Evolutionary conservation across 2,113 vertebrate genomes (phyloP), one percentile per base, ranked within the genome.

Genomic region (Atractosteus spatula): DNA sequence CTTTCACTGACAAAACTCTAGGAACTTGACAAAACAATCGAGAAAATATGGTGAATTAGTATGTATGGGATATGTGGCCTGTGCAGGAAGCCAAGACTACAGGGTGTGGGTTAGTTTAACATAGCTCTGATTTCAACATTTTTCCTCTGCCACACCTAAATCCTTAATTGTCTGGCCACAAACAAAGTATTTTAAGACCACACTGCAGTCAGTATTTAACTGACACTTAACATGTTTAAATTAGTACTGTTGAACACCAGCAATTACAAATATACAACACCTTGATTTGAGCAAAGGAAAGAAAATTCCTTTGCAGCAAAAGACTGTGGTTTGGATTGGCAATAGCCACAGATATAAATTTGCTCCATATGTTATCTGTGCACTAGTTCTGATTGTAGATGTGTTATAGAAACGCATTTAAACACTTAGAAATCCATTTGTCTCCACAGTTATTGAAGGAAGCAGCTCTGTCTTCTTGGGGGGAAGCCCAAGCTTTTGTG

Each of bases 101-200:
- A 86, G 91, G 90, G 91, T 91, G 89, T 90, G 86, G 82, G 84
- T 86, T 81, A 8, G 17, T 56, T 70, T 55, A 54, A 16, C 79
- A 78, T 83, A 80, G 89, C 90, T 92, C 86, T 80, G 69, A 85
- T 91, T 89, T 90, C 89, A 79, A 90, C 90, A 91, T 91, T 92
- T 88, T 87, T 90, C 86, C 82, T 84, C 86, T 78, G 82, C 90
- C 90, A 90, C 91, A 91, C 90, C 90, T 91, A 90, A 90, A 84
- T 89, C 87, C 87, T 83, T 89, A 91, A 93, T 90, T 91, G 86
- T 90, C 84, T 88, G 84, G 84, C 90, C 87, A 83, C 88, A 91
- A 85, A 89, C 84, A 86, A 87, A 92, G 89, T 89, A 88, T 81
- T 83, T 81, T 77, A 76, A 87, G 87, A 89, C 90, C 90, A 85